Base-by-base conservation (phyloP, 1,140 invertebrate genomes). In the Grapholita molesta region DNA sequence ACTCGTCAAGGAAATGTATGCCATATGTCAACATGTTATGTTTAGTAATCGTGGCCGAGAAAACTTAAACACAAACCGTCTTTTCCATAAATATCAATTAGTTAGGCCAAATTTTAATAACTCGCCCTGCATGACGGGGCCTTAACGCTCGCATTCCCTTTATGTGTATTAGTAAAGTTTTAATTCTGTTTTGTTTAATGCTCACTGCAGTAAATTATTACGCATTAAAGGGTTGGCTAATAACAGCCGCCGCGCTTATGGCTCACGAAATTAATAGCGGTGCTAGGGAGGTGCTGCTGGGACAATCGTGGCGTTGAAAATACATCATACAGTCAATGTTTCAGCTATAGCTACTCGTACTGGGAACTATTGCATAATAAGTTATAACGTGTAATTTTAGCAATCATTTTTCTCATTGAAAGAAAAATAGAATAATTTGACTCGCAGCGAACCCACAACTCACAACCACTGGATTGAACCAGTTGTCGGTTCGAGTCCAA, bases 121-220 rank as follows among this genome's bases (percentile, higher is more conserved):
- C 32, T 15, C 21, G n/a, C 28, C 12, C 32, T 35, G 28, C 21
- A 65, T 25, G 28, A n/a, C 23, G 25, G 38, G 24, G 23, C 64
- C 32, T 38, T 65, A 42, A 33, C 61, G 33, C 18, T 66, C 21
- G 32, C 64, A 66, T 67, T 66, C 33, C 33, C 25, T 32, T 28
- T 24, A 35, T 25, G 25, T 38, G 24, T 74, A 78, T 82, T 81
- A 83, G 75, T 75, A 78, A 87, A 86, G 79, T 90, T 90, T 85
- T 86, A 88, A 88, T 88, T 87, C 74, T 82, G 84, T 88, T 90
- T 88, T 90, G 83, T 88, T 88, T 84, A 83, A 87, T 88, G 88
- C 86, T 80, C 86, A 84, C 78, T 86, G 86, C 83, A 88, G 84
- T 90, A 89, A 89, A 88, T 89, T 90, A 89, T 88, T 79, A 88